A percentile compares a stretch with the other conserved stretches of the same genome.
phyloP scores from a whole-genome alignment of 92 coral and sea anemone genomes.

The Ricordea florida region DNA sequence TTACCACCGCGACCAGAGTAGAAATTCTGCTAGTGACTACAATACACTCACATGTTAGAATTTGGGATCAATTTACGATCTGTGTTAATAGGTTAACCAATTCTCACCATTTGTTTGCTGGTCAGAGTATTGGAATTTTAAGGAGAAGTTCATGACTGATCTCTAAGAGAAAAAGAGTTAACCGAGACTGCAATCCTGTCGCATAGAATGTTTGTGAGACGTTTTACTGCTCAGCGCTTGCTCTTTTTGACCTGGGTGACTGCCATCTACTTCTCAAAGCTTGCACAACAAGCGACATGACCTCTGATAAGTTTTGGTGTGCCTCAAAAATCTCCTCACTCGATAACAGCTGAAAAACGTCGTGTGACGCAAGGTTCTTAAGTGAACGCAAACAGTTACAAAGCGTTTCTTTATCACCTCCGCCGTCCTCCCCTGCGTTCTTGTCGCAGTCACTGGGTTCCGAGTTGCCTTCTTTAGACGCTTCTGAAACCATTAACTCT shows the following conservation, averaged over 20 bases:
- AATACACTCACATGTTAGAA: too few species aligned
- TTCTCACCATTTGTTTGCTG: too few species aligned
- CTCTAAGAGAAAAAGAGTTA: too few species aligned
- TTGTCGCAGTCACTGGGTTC: not conserved
- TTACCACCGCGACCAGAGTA: too few species aligned
- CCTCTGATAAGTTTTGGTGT: slow-evolving; percentile 67
- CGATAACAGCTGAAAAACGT: slow-evolving; percentile 56
- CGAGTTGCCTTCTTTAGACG: not conserved
- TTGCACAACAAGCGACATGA: slow-evolving; percentile 62
- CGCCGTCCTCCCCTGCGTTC: not conserved
- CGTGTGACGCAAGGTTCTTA: slow-evolving; percentile 62
- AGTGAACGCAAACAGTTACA: slow-evolving; percentile 54
- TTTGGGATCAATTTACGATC: too few species aligned
- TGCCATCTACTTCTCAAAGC: slow-evolving; percentile 56
- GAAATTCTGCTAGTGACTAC: too few species aligned
- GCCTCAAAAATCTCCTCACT: slow-evolving; percentile 79
- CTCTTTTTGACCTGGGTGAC: slow-evolving; percentile 17
- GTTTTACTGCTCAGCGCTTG: not conserved
- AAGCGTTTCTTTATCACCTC: slow-evolving; percentile 34
- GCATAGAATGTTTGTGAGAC: too few species aligned
- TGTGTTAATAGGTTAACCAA: too few species aligned
- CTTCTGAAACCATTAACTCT: too few species aligned
- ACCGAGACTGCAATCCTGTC: too few species aligned
- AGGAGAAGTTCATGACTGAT: too few species aligned
- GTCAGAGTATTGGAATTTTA: too few species aligned